These are phyloP conservation scores for Solen grandis DNA, from an alignment of 1,140 invertebrate species.

Conservation along the genomic window DNA sequence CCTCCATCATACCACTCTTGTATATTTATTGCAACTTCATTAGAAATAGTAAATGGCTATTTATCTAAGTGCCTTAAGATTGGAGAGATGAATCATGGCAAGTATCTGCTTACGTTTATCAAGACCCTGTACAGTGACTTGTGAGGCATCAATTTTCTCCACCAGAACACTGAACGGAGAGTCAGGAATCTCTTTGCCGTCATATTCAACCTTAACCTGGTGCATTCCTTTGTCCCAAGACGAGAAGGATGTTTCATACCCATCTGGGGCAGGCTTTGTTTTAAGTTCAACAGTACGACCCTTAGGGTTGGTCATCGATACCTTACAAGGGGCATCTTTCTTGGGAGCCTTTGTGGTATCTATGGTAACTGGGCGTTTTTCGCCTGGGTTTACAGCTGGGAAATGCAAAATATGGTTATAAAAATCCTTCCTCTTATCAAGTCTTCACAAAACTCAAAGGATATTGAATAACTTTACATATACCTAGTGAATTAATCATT, in stretches of 20 bases:
- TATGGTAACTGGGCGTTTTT: constrained; percentile 90
- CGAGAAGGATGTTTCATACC: constrained; percentile 90
- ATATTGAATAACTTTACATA: constrained; percentile 52
- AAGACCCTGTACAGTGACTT: constrained; percentile 92
- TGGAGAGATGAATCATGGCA: background rate
- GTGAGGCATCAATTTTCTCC: constrained; percentile 90
- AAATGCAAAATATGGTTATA: background rate
- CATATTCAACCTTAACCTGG: constrained; percentile 87
- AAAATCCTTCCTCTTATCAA: too few relatives aligned
- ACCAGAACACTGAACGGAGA: constrained; percentile 91
- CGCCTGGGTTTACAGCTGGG: constrained; percentile 73
- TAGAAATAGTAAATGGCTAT: too few relatives aligned
- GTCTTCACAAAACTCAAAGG: constrained; percentile 86
- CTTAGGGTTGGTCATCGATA: constrained; percentile 77
- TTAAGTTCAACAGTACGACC: constrained; percentile 84
- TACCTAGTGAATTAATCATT: too few relatives aligned
- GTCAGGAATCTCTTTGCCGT: constrained; percentile 88
- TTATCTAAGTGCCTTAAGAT: too few relatives aligned
- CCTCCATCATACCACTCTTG: too few relatives aligned
- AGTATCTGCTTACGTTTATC: constrained; percentile 96
- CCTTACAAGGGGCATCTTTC: constrained; percentile 86
- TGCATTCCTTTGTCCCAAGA: constrained; percentile 90
- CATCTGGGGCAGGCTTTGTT: constrained; percentile 85
- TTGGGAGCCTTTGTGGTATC: constrained; percentile 86
- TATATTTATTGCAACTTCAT: too few relatives aligned